Base-by-base conservation (phyloP, 2,888 invertebrate genomes). In the Teinopalpus imperialis region DNA sequence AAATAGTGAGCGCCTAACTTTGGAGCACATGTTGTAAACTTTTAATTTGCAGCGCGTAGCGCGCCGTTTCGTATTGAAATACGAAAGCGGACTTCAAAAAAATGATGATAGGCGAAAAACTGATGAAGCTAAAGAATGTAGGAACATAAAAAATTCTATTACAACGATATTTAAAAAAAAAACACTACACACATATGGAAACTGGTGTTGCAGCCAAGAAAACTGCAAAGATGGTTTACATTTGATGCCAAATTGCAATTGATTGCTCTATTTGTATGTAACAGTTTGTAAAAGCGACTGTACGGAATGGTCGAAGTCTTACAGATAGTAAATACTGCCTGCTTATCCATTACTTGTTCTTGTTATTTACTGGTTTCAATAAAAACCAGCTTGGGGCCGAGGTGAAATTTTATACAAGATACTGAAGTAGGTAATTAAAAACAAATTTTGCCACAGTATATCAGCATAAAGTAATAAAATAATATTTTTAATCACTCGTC, bases 1-100 rank as follows among this genome's bases (percentile, higher is more conserved):
- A 69, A 66, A 56, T 53, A 62, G 59, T 52, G 57, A 63, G 66
- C 63, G 66, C 57, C 69, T 66, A 75, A 74, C 74, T 77, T 74
- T 54, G 58, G 55, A 59, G 66, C 75, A 77, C 73, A 69, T 74
- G 74, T 74, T 69, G 61, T 64, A 69, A 81, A 83, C 66, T 79
- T 81, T 76, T 66, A 54, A n/a, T n/a, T n/a, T n/a, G 54, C 51
- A 53, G 43, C 35, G 6, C 13, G 6, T 6, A 9, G 10, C 24
- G 30, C 14, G 24, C 4, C 29, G 3, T 5, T 30, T n/a, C 23
- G 29, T 30, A 16, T 16, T 14, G 14, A 27, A 40, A 40, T 20
- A 14, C 27, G 32, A 32, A 3, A 36, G 13, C 18, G 9, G 16
- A 31, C 26, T 13, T 32, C 4, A 27, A 16, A 16, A 18, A 30